Evolutionary conservation across 2,797 vertebrate species (phyloP).

Genomic region (Zalophus californianus): DNA sequence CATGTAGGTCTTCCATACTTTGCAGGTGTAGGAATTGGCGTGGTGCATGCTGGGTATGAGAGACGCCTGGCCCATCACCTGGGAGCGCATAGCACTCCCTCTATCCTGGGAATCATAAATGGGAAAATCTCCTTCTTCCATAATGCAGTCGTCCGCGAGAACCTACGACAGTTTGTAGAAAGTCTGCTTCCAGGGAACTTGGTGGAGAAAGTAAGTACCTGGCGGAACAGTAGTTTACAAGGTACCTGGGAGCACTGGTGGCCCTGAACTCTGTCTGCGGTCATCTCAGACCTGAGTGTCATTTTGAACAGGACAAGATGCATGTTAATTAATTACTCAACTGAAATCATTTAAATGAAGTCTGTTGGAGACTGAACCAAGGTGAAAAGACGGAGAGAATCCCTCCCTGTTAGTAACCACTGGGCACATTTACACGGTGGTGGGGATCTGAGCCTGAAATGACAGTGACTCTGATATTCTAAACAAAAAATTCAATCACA

Average conservation of each 20-base stretch:
- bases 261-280: accelerated
- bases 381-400: not conserved
- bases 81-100: slow-evolving; percentile 96
- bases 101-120: slow-evolving; percentile 95
- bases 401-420: not conserved
- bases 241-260: not conserved
- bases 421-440: not conserved
- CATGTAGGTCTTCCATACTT: not conserved
- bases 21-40: slow-evolving; percentile 96
- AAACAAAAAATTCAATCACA: not conserved
- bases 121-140: slow-evolving; percentile 98
- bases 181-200: slow-evolving; percentile 96
- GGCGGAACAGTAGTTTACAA: not conserved
- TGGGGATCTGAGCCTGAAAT: not conserved
- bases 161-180: slow-evolving; percentile 96
- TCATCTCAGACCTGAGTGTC: not conserved
- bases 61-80: slow-evolving; percentile 96
- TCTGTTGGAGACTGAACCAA: not conserved
- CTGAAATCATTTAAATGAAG: not conserved
- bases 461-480: not conserved
- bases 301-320: not conserved
- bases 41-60: slow-evolving; percentile 96
- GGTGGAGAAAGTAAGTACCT: slow-evolving; percentile 92
- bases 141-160: slow-evolving; percentile 93
- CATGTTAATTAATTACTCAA: not conserved